Evolutionary conservation across 2,113 vertebrate genomes (phyloP), one percentile per base, ranked within the genome.

Genomic region (Ceuthmochares aereus): DNA sequence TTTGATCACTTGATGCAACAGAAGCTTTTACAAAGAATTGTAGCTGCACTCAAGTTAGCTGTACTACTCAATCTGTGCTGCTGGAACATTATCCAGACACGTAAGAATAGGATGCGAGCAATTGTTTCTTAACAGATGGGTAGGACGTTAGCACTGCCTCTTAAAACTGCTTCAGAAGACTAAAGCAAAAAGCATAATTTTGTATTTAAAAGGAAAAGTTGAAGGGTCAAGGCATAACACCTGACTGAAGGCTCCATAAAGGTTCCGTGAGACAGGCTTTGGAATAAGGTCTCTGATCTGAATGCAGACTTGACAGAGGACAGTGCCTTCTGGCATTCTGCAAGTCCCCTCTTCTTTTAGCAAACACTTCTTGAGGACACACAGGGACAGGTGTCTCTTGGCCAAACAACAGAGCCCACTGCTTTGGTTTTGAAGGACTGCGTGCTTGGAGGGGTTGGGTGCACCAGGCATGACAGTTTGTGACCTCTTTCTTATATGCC

Each of bases 331-430:
- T 45, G 49, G 27, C 12, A 32, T 58, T 74, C 51, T 66, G 19
- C 17, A 69, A 21, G 45, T 45, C 14, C 10, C 7, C 9, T 62
- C 34, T 73, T 79, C 60, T 34, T 12, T 76, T 49, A 73, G 58
- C 20, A 90, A 84, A 37, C 11, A 25, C 4, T 81, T 70, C 30
- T 52, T 51, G 16, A 62, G 18, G 45, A 73, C 9, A 10, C 0
- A 7, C 14, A 68, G 43, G 32, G 45, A 68, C 18, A 56, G 45
- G 84, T 13, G 8, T 42, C 30, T 42, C 30, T 26, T 45, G 19
- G 47, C 22, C 67, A 22, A 77, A 49, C 16, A 66, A 6, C 2
- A 12, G 6, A 69, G 10, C 14, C n/a, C 0, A 0, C 14, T 78
- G 22, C 18, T 87, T 20, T 47, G 8, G 12, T 67, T 87, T 81